Base-by-base conservation (phyloP, 2,797 vertebrate species). In the Eutrigla gurnardus region DNA sequence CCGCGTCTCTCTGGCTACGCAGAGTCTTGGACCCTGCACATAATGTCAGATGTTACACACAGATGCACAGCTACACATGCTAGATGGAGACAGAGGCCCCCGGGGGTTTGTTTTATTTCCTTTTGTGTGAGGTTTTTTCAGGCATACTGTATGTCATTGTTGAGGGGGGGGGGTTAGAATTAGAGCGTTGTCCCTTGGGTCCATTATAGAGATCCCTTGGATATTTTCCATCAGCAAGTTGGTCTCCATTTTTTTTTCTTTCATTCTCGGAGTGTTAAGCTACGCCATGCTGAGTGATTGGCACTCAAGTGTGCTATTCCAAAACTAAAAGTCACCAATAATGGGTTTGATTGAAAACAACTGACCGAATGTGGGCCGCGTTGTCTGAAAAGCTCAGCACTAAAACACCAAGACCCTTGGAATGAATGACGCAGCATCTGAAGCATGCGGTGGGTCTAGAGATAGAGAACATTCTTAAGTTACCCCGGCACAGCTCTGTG, bases 41-140 rank as follows among this genome's bases (percentile, higher is more conserved):
- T n/a, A n/a, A 49, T 49, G 47, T 40, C n/a, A 50, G 72, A 60
- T 8, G 1, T n/a, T n/a, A 53, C 63, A 65, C 71, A 57, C 58
- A 68, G 17, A 61, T 54, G 70, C 67, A 70, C 52, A 66, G 65
- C 68, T 39, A 73, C 58, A 84, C 77, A 70, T 70, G 57, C 47
- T 63, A 36, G 45, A 35, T n/a, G n/a, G n/a, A n/a, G n/a, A n/a
- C n/a, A n/a, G n/a, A n/a, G n/a, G 17, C 37, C 17, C 6, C 0
- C 10, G 1, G 81, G 85, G 90, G 86, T 91, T 58, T 71, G 66
- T 76, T 91, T 91, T 86, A 83, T 80, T 62, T 73, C 70, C 72
- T 76, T 89, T 81, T 88, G 83, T 72, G 55, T 91, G 87, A 89
- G 92, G 83, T 90, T 92, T 93, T 93, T 92, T 91, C 86, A 90